Percentiles rank a stretch among this genome's conserved stretches.
These are phyloP conservation scores for Napeogenes sylphis DNA, from an alignment of 2,888 invertebrate genomes.

Conservation along the genomic window DNA sequence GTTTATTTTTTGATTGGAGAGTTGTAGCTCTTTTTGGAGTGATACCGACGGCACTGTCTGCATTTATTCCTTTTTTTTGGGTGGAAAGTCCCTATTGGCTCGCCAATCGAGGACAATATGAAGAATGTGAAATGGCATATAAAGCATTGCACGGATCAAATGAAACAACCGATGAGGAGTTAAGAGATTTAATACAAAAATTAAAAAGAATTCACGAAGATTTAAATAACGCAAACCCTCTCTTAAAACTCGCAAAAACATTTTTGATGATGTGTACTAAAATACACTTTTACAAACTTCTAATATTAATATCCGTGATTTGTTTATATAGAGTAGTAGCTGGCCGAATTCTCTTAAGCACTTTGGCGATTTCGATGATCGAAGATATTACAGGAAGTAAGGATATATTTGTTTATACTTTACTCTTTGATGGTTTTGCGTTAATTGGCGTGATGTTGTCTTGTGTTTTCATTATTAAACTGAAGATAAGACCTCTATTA, in stretches of 20 bases:
- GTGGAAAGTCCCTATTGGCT: conserved; percentile 35
- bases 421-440: conserved; percentile 29
- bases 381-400: conserved; percentile 31
- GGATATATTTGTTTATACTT: conserved; percentile 28
- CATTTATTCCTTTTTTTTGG: conserved; percentile 29
- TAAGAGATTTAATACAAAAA: conserved; percentile 25
- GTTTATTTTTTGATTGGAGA: conserved; percentile 32
- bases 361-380: conserved; percentile 31
- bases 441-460: conserved; percentile 27
- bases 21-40: conserved; percentile 30
- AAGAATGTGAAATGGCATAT: conserved; percentile 28
- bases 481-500: conserved; percentile 27
- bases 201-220: background rate
- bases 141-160: conserved; percentile 28
- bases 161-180: conserved; percentile 23
- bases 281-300: conserved; percentile 24
- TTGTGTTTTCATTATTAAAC: conserved; percentile 22
- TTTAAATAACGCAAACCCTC: conserved; percentile 1
- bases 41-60: conserved; percentile 26
- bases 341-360: conserved; percentile 28
- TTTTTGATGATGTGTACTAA: conserved; percentile 13
- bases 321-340: conserved; percentile 27
- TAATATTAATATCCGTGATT: conserved; percentile 14
- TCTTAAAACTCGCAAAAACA: background rate
- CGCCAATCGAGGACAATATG: conserved; percentile 31